Conservation (phyloP, 2,888 invertebrate species). For the Oscheius sp. region DNA sequence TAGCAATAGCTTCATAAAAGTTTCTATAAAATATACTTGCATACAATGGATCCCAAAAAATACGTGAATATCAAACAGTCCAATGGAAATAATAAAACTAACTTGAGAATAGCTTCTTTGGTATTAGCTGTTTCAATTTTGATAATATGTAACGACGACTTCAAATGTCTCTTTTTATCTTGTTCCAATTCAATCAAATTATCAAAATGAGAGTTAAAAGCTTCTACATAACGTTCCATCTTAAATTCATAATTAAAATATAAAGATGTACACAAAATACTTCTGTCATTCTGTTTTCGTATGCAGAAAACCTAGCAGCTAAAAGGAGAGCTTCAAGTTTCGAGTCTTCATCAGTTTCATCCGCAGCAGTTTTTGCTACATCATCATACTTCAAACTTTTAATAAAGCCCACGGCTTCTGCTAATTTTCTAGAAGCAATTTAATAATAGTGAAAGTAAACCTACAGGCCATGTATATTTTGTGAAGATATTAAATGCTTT, state of each 20-base stretch:
- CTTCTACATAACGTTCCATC: conserved; percentile 5
- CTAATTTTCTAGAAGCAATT: conserved; percentile 15
- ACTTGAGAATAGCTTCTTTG: conserved; percentile 34
- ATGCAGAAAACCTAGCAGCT: conserved; percentile 34
- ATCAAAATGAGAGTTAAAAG: conserved; percentile 25
- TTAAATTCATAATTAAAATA: not conserved
- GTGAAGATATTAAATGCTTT: not conserved
- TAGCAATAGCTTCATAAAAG: conserved; percentile 30
- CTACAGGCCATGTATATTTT: not conserved
- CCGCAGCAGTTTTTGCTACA: conserved; percentile 20
- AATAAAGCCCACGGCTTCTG: conserved; percentile 30
- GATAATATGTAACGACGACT: conserved; percentile 21
- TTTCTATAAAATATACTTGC: conserved; percentile 4
- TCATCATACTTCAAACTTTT: conserved; percentile 30
- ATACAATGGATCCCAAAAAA: not conserved
- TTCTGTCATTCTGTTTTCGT: conserved; percentile 21
- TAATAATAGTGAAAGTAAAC: too few species aligned
- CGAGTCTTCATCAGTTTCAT: not conserved
- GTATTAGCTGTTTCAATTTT: conserved; percentile 29
- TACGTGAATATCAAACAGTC: too few species aligned
- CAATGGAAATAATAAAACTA: not conserved
- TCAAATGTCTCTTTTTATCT: conserved; percentile 5
- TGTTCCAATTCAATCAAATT: conserved; percentile 29
- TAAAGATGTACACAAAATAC: not conserved
- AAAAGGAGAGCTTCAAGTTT: conserved; percentile 31